Evolutionary conservation across 2,888 invertebrate genomes (phyloP), one percentile per base, ranked within the genome.

Genomic region (Sinodicranocentrus sp.): DNA sequence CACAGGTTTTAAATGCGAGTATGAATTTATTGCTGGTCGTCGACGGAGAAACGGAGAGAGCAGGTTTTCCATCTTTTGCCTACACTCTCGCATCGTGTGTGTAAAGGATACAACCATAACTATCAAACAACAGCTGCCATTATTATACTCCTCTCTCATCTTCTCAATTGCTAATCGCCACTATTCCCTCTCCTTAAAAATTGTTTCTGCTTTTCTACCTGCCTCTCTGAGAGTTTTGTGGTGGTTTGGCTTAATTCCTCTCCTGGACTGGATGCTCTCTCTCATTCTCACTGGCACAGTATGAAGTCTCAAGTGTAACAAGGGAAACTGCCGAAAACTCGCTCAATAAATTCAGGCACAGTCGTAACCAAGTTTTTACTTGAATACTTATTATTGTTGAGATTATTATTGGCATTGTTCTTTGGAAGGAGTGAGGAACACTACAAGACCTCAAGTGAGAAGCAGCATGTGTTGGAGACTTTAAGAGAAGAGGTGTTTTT

Each of bases 291-390:
- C 39, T 13, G 19, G 57, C 77, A 54, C 77, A 77, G 77, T 67
- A 68, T 67, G 77, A 43, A 25, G 65, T 65, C 48, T 54, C 13
- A 48, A 57, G 15, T 28, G 52, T 19, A 33, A 75, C 52, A 65
- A 75, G 75, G 17, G 19, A 65, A 75, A 52, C 63, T 75, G 77
- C 52, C 57, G 67, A 77, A 77, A 77, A 67, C 54, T 68, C 26
- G 67, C 67, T 57, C 43, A 77, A 67, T 67, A 77, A 77, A 77
- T 77, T 67, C 25, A 52, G n/a, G 19, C 33, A 44, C 25, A 25
- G 73, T 72, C 26, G 59, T 61, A 39, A 6, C 54, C 44, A 39
- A 26, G 10, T 26, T 54, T 70, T 17, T 17, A 6, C 26, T 17
- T 52, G 26, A 8, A 71, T 54, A 15, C 21, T 61, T 59, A 72